Evolutionary conservation across 92 coral and sea anemone species (phyloP), one percentile per base, ranked within the genome.

Genomic region (Micromussa lordhowensis): DNA sequence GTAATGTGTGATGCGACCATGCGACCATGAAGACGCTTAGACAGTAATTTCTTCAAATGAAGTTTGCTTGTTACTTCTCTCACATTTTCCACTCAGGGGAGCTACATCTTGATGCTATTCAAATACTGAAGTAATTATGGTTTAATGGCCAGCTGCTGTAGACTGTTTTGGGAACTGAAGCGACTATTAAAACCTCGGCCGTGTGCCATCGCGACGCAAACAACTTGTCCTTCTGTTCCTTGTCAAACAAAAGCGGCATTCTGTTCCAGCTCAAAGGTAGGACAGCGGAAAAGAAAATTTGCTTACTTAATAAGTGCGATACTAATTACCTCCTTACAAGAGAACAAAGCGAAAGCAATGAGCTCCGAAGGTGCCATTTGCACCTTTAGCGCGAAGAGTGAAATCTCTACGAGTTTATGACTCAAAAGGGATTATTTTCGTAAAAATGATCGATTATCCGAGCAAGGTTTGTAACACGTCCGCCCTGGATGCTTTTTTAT

Each of bases 211-310:
- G 9, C 57, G 38, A 26, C n/a, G 38, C 40, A 64, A 61, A 26
- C 24, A 58, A 44, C 28, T 22, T 38, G 40, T 1, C 12, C 32
- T 53, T 9, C 13, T 70, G 75, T 31, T 31, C 70, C 2, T 82
- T 28, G 77, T 29, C 77, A 82, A 82, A 69, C 75, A 82, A 68
- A 66, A 68, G 86, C 77, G 86, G 76, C 86, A 14, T 82, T 24
- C 38, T 66, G 64, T 19, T 22, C 40, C 44, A 40, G 48, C n/a
- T 68, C 76, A 68, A 82, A 82, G 86, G 40, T 17, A 49, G 10
- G 48, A 68, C 76, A 8, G 77, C 77, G 77, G 86, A 82, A 82
- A 82, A 18, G 17, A 44, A 40, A 44, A 68, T 82, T 82, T 40
- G 61, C 63, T 30, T 16, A 49, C 75, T 34, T 68, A 82, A 82